These are phyloP conservation scores for Pantherophis guttatus DNA, from an alignment of 2,113 vertebrate species.

Conservation along the genomic window DNA sequence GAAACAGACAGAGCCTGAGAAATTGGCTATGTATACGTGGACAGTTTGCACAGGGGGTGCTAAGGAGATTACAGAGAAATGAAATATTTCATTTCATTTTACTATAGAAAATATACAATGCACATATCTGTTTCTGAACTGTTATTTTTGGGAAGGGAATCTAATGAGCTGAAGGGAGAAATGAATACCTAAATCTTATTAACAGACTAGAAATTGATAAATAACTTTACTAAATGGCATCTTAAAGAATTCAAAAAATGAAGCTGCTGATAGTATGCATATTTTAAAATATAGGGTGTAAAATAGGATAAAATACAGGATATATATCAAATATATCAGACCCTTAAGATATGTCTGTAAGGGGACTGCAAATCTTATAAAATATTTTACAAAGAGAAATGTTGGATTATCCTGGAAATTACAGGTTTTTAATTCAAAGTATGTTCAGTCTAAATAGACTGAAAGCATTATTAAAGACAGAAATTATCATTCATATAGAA, in stretches of 20 bases:
- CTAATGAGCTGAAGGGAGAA: not conserved
- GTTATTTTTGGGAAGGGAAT: not conserved
- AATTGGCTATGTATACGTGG: not conserved
- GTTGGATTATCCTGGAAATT: not conserved
- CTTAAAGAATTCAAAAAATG: not conserved
- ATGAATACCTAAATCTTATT: not conserved
- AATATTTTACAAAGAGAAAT: not conserved
- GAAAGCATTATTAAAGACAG: not conserved
- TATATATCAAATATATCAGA: not conserved
- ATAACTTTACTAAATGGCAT: not conserved
- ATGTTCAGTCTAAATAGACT: not conserved
- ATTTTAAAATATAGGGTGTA: not conserved
- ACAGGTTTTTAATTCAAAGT: not conserved
- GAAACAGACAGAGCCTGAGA: not conserved
- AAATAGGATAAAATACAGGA: not conserved
- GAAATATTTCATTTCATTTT: not conserved
- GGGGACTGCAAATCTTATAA: not conserved
- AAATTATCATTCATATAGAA: not conserved
- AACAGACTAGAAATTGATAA: not conserved
- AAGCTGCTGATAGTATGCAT: not conserved
- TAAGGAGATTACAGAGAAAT: not conserved
- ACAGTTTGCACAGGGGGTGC: not conserved
- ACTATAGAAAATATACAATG: not conserved
- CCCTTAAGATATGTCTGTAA: not conserved
- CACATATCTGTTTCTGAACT: not conserved